A percentile compares a stretch with the other conserved stretches of the same genome.
Evolutionary conservation across 2,113 vertebrate species (phyloP).

Genomic region (Trichomycterus rosablanca): DNA sequence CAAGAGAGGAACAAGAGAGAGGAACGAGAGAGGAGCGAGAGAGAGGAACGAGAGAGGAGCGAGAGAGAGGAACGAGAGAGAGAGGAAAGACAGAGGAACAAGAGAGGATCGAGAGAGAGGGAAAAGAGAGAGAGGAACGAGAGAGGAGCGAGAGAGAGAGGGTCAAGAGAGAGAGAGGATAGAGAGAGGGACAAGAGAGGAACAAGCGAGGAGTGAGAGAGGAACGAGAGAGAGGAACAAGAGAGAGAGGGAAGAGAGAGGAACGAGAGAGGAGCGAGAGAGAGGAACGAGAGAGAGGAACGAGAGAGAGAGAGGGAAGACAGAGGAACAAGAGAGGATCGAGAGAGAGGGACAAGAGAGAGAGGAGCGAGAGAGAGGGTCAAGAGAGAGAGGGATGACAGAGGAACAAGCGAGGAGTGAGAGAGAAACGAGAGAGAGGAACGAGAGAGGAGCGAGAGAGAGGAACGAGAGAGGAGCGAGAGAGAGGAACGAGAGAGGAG

Average conservation of each 20-base stretch:
- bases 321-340: no score
- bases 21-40: slow-evolving; percentile 13
- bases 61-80: slow-evolving; percentile 12
- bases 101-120: background rate
- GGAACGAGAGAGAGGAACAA: slow-evolving; percentile 15
- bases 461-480: background rate
- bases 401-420: no score
- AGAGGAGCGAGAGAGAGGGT: background rate
- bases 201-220: background rate
- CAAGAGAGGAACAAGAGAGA: slow-evolving; percentile 14
- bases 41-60: slow-evolving; percentile 10
- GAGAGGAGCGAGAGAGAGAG: background rate
- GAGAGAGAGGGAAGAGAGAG: slow-evolving; percentile 13
- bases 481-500: slow-evolving; percentile 6
- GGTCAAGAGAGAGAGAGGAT: slow-evolving; percentile 10
- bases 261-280: slow-evolving; percentile 1
- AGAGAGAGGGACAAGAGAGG: slow-evolving; percentile 12
- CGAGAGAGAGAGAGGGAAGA: background rate
- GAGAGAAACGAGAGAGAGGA: slow-evolving; percentile 16
- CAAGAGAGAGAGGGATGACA: slow-evolving; percentile 5
- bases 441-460: slow-evolving; percentile 6
- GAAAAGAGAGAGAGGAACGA: slow-evolving; percentile 28
- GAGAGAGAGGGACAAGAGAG: no score
- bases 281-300: no score
- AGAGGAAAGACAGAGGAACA: no score